Base-by-base conservation (phyloP, 2,113 vertebrate species). In the Chloropsis hardwickii region DNA sequence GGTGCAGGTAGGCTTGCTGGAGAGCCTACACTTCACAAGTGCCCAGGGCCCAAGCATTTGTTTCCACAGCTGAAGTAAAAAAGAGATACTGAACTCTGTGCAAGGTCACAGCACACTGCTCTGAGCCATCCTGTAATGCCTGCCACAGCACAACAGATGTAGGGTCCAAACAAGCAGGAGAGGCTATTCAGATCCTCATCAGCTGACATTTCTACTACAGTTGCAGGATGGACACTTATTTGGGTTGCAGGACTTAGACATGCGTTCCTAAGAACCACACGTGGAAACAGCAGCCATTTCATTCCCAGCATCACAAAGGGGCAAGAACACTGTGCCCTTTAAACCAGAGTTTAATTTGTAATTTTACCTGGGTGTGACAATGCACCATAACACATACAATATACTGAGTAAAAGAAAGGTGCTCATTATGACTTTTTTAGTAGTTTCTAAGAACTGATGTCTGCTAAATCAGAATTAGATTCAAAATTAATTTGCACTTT, bases 21-120 rank as follows among this genome's bases (percentile, higher is more conserved):
- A 80, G 11, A 48, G 27, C 21, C 37, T 37, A 37, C 37, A 37
- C 8, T n/a, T 35, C 45, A 17, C 37, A 12, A 48, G 11, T 31
- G 28, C 4, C 2, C 31, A 17, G 24, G 7, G 37, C 11, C 21
- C n/a, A 44, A 19, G 21, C 16, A 47, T 25, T 89, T 51, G 24
- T 61, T 86, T 40, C 31, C n/a, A 45, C 8, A 47, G 44, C 7
- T 51, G 28, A 31, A 83, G 19, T 3, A 6, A 64, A 58, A n/a
- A 57, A 45, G 29, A 37, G n/a, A 11, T 47, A 12, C 2, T 44
- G 24, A 76, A 39, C 12, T 23, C 33, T 1, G 3, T 18, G 27
- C 29, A 47, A 29, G 37, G 47, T 56, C 76, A 39, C 0, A 0
- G 48, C 5, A 45, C 1, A 1, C 29, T 31, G 28, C 48, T 60